Conservation (phyloP, 2,113 vertebrate genomes). For the Prunella himalayana region DNA sequence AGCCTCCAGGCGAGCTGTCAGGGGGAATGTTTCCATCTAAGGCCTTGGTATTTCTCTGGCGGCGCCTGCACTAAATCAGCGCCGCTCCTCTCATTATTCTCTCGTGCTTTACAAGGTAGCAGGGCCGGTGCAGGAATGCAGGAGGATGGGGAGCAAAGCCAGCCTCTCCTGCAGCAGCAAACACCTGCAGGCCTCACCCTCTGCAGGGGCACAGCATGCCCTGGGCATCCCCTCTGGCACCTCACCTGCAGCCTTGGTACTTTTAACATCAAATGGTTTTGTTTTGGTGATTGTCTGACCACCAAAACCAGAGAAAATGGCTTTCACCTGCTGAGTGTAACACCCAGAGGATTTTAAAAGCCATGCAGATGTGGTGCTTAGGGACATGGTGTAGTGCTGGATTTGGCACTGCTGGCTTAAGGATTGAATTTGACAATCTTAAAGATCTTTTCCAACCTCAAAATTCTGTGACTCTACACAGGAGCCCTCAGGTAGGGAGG, state of each 20-base stretch:
- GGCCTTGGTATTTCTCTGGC: conserved; percentile 75
- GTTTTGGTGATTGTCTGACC: rapidly evolving
- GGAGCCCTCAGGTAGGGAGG: neutral
- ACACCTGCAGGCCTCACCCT: neutral
- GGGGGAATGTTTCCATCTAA: conserved; percentile 80
- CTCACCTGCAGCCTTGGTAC: neutral
- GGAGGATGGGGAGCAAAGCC: neutral
- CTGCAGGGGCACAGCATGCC: neutral
- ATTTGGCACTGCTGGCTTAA: neutral
- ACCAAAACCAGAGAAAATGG: neutral
- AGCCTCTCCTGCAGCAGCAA: neutral
- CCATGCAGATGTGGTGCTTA: neutral
- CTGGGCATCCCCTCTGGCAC: neutral
- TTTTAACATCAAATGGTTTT: neutral
- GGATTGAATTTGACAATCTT: neutral
- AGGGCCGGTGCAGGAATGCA: neutral
- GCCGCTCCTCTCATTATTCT: conserved; percentile 40
- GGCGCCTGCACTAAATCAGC: conserved; percentile 71
- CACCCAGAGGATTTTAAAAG: neutral
- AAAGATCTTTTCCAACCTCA: neutral
- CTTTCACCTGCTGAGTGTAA: neutral
- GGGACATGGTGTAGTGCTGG: neutral
- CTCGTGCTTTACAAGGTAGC: conserved; percentile 71
- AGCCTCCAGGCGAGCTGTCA: conserved; percentile 49
- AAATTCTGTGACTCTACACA: rapidly evolving